phyloP scores from a whole-genome alignment of 2,797 vertebrate genomes.

The Agapornis canus region DNA sequence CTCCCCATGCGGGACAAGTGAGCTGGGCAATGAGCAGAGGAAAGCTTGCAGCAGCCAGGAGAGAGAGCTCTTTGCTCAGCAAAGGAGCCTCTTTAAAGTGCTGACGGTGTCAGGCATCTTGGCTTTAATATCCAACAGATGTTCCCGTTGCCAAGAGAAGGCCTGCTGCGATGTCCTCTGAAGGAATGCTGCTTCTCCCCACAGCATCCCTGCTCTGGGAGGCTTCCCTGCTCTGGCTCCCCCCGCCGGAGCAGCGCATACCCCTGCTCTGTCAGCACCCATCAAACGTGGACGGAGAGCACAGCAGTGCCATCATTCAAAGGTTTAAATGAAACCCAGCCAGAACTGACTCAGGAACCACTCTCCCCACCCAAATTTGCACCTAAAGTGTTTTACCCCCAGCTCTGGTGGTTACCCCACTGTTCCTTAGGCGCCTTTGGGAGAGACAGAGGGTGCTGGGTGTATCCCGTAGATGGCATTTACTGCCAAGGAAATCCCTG shows the following conservation, averaged over 20 bases:
- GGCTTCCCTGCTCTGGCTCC: not conserved
- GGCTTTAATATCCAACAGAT: not conserved
- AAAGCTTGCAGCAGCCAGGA: slow-evolving; percentile 39
- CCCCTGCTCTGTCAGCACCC: not conserved
- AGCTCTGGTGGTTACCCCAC: not conserved
- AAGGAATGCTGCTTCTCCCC: not conserved
- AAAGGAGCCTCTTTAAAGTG: not conserved
- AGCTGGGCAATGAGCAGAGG: not conserved
- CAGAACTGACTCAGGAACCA: not conserved
- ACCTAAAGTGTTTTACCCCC: not conserved
- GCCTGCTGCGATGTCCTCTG: not conserved
- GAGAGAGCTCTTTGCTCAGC: slow-evolving; percentile 60
- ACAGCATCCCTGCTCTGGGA: not conserved
- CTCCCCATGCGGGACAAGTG: not conserved
- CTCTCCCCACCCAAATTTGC: not conserved
- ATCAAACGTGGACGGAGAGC: rapidly evolving
- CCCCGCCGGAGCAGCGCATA: rapidly evolving
- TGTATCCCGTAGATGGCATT: not conserved
- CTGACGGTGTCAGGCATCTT: not conserved
- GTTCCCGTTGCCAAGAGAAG: not conserved
- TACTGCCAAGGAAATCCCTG: not conserved
- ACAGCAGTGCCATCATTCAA: not conserved
- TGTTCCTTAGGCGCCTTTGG: not conserved
- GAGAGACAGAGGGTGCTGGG: not conserved
- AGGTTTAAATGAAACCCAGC: not conserved